A percentile compares a stretch with the other conserved stretches of the same genome.
These are phyloP conservation scores for Hippoglossus hippoglossus DNA, from an alignment of 2,797 vertebrate genomes.

Conservation along the genomic window DNA sequence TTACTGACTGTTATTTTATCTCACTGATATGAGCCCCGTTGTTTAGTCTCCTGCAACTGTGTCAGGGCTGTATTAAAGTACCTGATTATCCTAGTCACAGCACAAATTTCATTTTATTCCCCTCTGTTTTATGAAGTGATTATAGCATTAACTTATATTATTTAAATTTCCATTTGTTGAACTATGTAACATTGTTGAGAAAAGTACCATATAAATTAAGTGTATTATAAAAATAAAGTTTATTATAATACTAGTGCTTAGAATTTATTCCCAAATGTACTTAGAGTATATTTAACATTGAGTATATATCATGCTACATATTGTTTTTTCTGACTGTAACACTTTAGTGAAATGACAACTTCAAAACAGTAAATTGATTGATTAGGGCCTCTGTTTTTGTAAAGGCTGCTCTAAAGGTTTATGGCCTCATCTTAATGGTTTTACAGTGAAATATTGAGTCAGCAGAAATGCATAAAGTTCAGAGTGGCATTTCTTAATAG, in stretches of 20 bases:
- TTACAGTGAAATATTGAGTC: neutral
- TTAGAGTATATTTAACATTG: too few species aligned
- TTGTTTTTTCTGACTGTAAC: neutral
- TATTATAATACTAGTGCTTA: too few species aligned
- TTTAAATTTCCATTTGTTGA: too few species aligned
- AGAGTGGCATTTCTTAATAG: slow-evolving; percentile 6
- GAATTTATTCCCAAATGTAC: too few species aligned
- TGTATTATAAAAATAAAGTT: too few species aligned
- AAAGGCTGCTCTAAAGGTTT: slow-evolving; percentile 6
- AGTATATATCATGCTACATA: too few species aligned
- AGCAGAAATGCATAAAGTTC: slow-evolving; percentile 4
- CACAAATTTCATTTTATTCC: too few species aligned
- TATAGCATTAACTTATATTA: too few species aligned
- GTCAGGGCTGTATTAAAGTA: neutral
- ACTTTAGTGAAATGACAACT: neutral
- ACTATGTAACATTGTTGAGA: too few species aligned
- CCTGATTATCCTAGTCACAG: neutral
- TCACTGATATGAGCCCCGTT: neutral
- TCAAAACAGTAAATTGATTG: neutral
- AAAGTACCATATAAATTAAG: too few species aligned
- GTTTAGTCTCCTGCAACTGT: neutral
- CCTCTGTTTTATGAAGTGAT: too few species aligned
- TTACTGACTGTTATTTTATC: neutral
- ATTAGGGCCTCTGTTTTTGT: neutral
- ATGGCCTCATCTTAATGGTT: slow-evolving; percentile 16